Conservation (phyloP, 1,140 invertebrate genomes). For the Chrysoperla carnea region DNA sequence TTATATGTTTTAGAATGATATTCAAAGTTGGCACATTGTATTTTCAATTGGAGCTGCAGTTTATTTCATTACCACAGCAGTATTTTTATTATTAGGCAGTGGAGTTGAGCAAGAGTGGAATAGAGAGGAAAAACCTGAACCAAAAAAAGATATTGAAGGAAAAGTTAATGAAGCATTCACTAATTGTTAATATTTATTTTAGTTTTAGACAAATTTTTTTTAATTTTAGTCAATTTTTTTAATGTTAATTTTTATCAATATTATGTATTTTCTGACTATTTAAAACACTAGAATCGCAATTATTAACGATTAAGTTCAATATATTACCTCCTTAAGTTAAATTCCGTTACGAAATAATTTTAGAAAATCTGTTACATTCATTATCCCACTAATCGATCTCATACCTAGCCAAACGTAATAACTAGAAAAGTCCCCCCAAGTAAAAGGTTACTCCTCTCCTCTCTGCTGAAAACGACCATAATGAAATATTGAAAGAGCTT, state of each 20-base stretch:
- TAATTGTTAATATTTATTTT: too few species aligned
- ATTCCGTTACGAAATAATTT: too few species aligned
- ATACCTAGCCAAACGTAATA: too few species aligned
- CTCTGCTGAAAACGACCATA: too few species aligned
- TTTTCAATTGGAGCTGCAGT: constrained; percentile 55
- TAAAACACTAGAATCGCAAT: constrained; percentile 8
- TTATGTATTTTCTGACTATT: constrained; percentile 4
- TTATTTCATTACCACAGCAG: constrained; percentile 44
- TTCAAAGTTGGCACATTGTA: constrained; percentile 57
- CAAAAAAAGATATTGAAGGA: neutral
- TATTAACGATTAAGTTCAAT: neutral
- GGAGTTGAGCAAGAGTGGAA: constrained; percentile 49
- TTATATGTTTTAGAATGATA: constrained; percentile 43
- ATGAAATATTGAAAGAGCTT: too few species aligned
- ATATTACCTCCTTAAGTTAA: too few species aligned
- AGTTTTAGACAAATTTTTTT: too few species aligned
- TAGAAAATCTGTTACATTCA: too few species aligned
- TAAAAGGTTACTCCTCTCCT: too few species aligned
- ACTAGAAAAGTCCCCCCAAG: too few species aligned
- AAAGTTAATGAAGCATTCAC: constrained; percentile 1
- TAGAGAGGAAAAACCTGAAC: constrained; percentile 8
- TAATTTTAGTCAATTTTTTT: too few species aligned
- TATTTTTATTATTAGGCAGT: constrained; percentile 48
- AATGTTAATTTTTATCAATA: neutral
- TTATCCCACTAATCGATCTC: too few species aligned